Evolutionary conservation across 2,113 vertebrate species (phyloP).

Genomic region (Channa maculata): DNA sequence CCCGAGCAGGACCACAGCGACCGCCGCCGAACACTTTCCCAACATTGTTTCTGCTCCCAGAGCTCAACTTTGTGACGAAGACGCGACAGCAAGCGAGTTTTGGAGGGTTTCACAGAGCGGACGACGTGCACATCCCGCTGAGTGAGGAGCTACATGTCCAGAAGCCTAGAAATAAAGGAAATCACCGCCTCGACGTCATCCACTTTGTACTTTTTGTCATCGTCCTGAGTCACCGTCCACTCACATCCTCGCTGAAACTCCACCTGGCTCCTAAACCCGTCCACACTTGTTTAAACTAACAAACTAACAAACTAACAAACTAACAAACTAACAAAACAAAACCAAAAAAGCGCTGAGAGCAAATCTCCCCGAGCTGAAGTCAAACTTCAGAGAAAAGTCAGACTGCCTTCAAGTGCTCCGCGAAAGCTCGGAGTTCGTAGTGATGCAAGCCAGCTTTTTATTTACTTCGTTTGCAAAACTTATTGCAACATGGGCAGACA

Average conservation of each 20-base stretch:
- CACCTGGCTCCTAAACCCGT: fast-evolving
- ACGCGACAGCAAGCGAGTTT: background rate
- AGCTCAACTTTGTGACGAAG: background rate
- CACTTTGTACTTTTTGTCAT: constrained; percentile 37
- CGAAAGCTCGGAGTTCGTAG: background rate
- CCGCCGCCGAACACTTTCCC: constrained; percentile 19
- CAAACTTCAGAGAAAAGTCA: background rate
- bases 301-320: background rate
- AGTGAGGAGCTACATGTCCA: constrained; percentile 45
- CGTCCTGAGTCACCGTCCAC: constrained; percentile 40
- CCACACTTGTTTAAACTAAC: fast-evolving
- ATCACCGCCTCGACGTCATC: constrained; percentile 53
- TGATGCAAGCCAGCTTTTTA: no score
- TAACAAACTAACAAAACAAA: no score
- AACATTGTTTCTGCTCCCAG: background rate
- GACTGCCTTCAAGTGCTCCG: constrained; percentile 35
- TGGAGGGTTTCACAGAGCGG: background rate
- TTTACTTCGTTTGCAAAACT: no score
- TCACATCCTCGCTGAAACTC: constrained; percentile 29
- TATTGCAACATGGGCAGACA: no score
- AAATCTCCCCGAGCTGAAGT: constrained; percentile 1
- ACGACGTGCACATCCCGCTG: constrained; percentile 2
- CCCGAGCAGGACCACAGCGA: constrained; percentile 37
- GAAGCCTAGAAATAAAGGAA: constrained; percentile 60
- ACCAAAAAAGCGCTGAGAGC: background rate